Percentiles rank a stretch among this genome's conserved stretches.
Evolutionary conservation across 1,140 invertebrate species (phyloP).

Genomic region (Cataglyphis hispanica): DNA sequence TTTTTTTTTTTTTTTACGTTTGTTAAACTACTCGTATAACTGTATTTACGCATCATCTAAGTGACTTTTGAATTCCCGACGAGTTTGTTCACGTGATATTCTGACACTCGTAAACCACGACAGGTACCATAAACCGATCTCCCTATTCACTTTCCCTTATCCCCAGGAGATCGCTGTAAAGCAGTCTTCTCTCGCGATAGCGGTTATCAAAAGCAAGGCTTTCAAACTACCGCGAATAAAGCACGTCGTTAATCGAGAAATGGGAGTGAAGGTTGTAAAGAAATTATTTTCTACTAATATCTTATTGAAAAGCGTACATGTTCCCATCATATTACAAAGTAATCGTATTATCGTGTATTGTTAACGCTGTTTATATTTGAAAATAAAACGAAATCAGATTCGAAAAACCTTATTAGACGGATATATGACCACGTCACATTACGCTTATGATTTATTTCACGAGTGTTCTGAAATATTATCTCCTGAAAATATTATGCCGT

Average conservation of each 20-base stretch:
- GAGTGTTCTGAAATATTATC: not conserved
- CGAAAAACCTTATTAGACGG: not conserved
- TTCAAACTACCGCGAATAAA: not conserved
- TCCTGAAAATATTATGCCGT: not conserved
- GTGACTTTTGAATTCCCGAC: conserved; percentile 8
- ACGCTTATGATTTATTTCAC: too few relatives aligned
- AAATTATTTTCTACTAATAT: not conserved
- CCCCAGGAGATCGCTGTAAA: conserved; percentile 16
- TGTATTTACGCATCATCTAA: conserved; percentile 4
- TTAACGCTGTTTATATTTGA: not conserved
- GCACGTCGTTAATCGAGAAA: conserved; percentile 33
- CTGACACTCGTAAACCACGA: not conserved
- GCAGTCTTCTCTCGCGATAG: not conserved
- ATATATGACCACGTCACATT: too few relatives aligned
- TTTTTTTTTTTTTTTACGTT: not conserved
- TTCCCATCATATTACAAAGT: not conserved
- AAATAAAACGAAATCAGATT: not conserved
- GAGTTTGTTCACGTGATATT: conserved; percentile 18
- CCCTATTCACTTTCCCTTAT: not conserved
- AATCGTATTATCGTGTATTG: not conserved
- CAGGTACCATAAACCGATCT: conserved; percentile 5
- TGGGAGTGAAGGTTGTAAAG: not conserved
- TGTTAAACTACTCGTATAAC: not conserved
- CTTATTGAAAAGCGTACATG: not conserved
- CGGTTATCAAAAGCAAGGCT: not conserved